Evolutionary conservation across 2,888 invertebrate genomes (phyloP).

Genomic region (Heliconius cydno): DNA sequence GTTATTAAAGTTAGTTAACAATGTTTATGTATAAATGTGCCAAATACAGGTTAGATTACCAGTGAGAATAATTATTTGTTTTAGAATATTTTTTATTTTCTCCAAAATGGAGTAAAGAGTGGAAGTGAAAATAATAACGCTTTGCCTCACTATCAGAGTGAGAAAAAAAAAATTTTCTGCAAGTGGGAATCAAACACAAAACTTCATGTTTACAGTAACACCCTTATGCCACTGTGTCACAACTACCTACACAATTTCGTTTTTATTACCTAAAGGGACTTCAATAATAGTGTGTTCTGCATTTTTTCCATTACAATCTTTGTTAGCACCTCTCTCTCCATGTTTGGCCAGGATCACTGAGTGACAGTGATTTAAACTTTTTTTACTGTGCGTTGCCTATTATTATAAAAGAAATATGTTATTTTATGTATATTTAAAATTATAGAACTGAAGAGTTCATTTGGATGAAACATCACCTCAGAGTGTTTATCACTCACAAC

Average conservation of each 20-base stretch:
- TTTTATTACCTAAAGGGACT: slow-evolving; percentile 90
- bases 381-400: slow-evolving; percentile 85
- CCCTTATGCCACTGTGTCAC: background rate
- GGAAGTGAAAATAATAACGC: no score
- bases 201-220: background rate
- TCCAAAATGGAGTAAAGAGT: no score
- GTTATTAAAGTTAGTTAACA: no score
- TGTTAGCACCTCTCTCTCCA: slow-evolving; percentile 89
- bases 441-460: background rate
- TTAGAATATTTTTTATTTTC: no score
- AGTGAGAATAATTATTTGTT: no score
- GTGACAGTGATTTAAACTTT: slow-evolving; percentile 87
- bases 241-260: background rate
- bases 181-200: background rate
- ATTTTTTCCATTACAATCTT: slow-evolving; percentile 92
- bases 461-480: no score
- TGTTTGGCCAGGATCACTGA: slow-evolving; percentile 83
- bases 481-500: background rate
- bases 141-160: no score
- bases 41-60: no score
- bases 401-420: slow-evolving; percentile 21
- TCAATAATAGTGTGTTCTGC: slow-evolving; percentile 87
- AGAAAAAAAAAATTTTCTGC: background rate
- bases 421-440: background rate
- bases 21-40: no score